Evolutionary conservation across 2,113 vertebrate genomes (phyloP), one percentile per base, ranked within the genome.

Genomic region (Pongo pygmaeus): DNA sequence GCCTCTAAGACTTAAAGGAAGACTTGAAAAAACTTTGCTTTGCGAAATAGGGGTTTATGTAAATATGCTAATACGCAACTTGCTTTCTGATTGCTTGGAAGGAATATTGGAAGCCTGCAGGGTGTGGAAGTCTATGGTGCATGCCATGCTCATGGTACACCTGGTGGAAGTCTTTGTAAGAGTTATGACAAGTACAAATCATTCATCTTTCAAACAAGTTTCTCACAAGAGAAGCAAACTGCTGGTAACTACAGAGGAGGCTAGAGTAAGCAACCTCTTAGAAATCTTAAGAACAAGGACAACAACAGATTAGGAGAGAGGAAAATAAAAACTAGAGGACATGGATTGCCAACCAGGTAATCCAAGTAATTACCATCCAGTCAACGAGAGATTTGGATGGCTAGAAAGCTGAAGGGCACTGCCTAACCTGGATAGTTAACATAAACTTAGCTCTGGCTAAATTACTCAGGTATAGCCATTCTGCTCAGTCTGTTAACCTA

Each of bases 241-340:
- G 20, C 48, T 77, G 20, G 10, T 91, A 78, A 88, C 22, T 77
- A 50, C 13, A 10, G 27, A 43, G 30, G 69, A 81, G 25, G 61
- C 79, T 74, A 40, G 11, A 69, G 30, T 64, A 55, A 52, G n/a
- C 67, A 78, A 38, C 27, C 74, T 93, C 67, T 91, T 84, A 69
- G 89, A 95, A 78, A n/a, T 77, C 50, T 93, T 55, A 64, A 78
- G n/a, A 85, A n/a, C 43, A 57, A 84, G 70, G 52, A 87, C 59
- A 32, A 50, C 27, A 69, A 18, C 72, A 70, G 43, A 77, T 46
- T n/a, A 86, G 20, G 55, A 77, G n/a, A 38, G 32, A 80, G 25
- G 50, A 57, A 79, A 77, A 50, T 4, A 75, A 67, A 61, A 95
- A 59, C 25, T 30, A 35, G 38, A 83, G 64, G 67, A 74, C 93